Conservation (phyloP, 2,113 vertebrate species). For the Ciconia maguari region DNA sequence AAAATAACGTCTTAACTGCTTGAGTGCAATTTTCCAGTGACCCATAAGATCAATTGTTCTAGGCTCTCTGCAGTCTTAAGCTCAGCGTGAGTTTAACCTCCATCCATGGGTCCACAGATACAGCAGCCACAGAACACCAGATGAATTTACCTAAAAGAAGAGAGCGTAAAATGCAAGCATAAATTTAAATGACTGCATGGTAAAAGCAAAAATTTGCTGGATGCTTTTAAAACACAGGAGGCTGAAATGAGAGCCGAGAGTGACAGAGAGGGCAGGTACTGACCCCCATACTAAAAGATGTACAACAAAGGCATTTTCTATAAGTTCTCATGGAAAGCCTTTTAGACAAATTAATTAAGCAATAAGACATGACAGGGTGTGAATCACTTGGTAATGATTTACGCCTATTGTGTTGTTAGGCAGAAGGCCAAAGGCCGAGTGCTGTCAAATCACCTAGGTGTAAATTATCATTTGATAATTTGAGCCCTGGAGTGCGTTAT, state of each 20-base stretch:
- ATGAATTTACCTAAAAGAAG: neutral
- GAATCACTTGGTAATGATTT: constrained; percentile 71
- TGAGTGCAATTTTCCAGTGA: neutral
- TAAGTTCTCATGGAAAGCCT: constrained; percentile 62
- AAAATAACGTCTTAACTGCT: constrained; percentile 6
- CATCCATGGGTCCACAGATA: neutral
- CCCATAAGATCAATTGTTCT: neutral
- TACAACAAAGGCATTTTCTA: constrained; percentile 47
- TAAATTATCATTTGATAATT: constrained; percentile 74
- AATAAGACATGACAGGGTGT: constrained; percentile 74
- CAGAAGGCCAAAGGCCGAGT: constrained; percentile 72
- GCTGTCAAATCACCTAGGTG: constrained; percentile 74
- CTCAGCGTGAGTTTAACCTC: neutral
- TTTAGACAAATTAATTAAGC: constrained; percentile 74
- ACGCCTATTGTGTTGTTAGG: constrained; percentile 71
- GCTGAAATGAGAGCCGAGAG: constrained; percentile 20
- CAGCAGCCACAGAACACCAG: neutral
- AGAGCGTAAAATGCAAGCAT: neutral
- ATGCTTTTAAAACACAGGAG: neutral
- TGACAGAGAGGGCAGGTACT: constrained; percentile 16
- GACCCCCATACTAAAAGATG: constrained; percentile 14
- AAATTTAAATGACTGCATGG: neutral
- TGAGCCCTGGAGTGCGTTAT: constrained; percentile 63
- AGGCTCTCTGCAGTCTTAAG: neutral
- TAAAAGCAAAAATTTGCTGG: neutral